Evolutionary conservation across 2,797 vertebrate genomes (phyloP).

Genomic region (Myiothlypis coronata): DNA sequence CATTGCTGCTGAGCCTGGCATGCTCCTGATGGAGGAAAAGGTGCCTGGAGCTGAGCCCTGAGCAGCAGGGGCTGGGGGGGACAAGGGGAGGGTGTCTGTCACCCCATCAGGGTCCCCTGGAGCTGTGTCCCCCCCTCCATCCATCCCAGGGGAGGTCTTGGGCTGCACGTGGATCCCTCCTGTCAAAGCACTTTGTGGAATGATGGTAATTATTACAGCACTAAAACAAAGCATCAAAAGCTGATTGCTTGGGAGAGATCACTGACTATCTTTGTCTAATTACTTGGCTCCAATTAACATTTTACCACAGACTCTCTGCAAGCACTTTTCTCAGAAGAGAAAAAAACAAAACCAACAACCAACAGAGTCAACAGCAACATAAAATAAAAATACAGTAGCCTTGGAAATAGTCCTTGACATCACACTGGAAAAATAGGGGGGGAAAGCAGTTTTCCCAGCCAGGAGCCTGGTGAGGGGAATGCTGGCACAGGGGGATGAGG

Average conservation of each 20-base stretch:
- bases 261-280: conserved; percentile 63
- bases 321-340: neutral
- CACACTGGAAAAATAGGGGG: neutral
- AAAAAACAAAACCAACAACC: neutral
- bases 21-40: neutral
- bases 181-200: conserved; percentile 40
- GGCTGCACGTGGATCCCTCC: neutral
- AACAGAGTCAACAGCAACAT: neutral
- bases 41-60: neutral
- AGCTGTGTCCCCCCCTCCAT: neutral
- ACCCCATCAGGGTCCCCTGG: accelerated
- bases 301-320: conserved; percentile 37
- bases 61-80: neutral
- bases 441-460: neutral
- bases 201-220: conserved; percentile 26
- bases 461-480: neutral
- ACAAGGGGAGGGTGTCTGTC: accelerated
- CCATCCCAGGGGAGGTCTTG: neutral
- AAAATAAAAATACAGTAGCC: neutral
- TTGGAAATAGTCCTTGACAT: neutral
- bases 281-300: conserved; percentile 68
- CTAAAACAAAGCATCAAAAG: conserved; percentile 51
- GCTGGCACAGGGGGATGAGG: neutral
- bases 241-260: conserved; percentile 60
- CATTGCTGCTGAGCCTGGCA: neutral